A percentile compares a stretch with the other conserved stretches of the same genome.
phyloP scores from a whole-genome alignment of 1,140 invertebrate species.

The Papilio machaon region DNA sequence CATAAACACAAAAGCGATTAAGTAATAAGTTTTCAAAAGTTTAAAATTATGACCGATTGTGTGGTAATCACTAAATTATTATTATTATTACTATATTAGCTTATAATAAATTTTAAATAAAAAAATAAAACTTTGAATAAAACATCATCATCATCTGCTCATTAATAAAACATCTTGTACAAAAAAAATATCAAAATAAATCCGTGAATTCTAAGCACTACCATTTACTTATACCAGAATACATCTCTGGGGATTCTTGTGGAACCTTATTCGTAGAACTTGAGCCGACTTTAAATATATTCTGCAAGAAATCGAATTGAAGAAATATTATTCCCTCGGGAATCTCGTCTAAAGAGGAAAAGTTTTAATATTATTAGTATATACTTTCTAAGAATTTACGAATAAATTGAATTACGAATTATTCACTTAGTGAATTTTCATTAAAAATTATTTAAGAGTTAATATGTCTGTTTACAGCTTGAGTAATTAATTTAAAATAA shows the following conservation, averaged over 20 bases:
- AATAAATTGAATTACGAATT: neutral
- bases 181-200: neutral
- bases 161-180: too few relatives aligned
- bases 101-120: too few relatives aligned
- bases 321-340: slow-evolving; percentile 2
- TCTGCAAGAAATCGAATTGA: neutral
- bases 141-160: too few relatives aligned
- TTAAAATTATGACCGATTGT: too few relatives aligned
- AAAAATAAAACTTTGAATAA: too few relatives aligned
- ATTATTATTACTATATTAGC: too few relatives aligned
- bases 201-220: neutral
- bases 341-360: neutral
- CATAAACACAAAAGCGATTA: too few relatives aligned
- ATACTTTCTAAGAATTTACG: neutral
- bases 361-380: neutral
- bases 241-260: neutral
- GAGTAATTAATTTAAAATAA: too few relatives aligned
- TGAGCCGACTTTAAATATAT: neutral
- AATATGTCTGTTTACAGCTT: too few relatives aligned
- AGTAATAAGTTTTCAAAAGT: too few relatives aligned
- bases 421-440: neutral
- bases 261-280: neutral
- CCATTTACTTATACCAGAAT: neutral
- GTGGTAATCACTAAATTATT: too few relatives aligned
- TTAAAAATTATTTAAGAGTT: neutral